phyloP scores from a whole-genome alignment of 2,113 vertebrate genomes.

The Mungos mungo region DNA sequence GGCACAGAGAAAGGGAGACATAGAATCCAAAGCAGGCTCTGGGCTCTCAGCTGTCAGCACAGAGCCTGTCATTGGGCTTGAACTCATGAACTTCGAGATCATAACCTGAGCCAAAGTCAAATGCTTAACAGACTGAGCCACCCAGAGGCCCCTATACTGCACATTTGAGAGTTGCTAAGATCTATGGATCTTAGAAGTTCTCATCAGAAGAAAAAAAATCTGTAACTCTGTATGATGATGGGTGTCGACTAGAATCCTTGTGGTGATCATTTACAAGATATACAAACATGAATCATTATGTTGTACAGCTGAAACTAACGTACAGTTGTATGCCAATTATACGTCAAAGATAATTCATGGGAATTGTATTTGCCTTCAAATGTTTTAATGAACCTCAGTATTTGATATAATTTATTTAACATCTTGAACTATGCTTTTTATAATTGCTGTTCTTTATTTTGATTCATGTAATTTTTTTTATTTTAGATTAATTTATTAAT shows the following conservation, averaged over 20 bases:
- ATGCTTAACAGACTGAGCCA: too few relatives aligned
- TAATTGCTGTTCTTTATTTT: neutral
- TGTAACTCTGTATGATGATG: neutral
- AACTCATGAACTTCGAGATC: too few relatives aligned
- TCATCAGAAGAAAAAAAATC: neutral
- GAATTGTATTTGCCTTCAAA: neutral
- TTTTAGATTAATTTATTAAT: neutral
- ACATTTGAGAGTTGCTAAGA: neutral
- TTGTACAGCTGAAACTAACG: neutral
- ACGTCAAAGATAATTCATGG: neutral
- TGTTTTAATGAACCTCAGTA: neutral
- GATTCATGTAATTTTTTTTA: neutral
- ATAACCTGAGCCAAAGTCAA: too few relatives aligned
- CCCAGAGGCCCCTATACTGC: neutral
- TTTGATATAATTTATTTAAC: neutral
- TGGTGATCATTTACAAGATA: neutral
- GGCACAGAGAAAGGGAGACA: too few relatives aligned
- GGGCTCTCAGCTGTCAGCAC: too few relatives aligned
- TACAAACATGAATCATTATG: neutral
- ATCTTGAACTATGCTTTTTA: neutral
- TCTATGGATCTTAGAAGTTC: neutral
- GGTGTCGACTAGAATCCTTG: neutral
- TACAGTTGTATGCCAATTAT: neutral
- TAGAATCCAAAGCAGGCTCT: too few relatives aligned
- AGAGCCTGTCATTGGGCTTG: too few relatives aligned